phyloP scores from a whole-genome alignment of 2,797 vertebrate species.

The Pipistrellus kuhlii region DNA sequence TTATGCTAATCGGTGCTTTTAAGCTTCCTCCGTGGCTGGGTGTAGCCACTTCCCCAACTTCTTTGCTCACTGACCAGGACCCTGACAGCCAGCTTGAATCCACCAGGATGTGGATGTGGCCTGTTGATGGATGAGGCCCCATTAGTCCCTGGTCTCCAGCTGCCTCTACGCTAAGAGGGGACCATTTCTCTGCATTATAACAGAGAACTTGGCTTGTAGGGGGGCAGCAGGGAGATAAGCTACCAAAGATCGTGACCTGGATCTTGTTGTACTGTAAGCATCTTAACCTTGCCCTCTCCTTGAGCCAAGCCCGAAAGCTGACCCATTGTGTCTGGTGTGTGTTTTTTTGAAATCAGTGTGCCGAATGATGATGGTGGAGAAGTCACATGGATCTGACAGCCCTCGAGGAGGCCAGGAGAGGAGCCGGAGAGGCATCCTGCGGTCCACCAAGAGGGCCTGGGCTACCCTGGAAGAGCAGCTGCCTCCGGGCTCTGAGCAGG shows the following conservation, averaged over 20 bases:
- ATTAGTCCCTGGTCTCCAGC: not conserved
- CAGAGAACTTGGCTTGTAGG: not conserved
- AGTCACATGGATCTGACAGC: not conserved
- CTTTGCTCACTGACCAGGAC: not conserved
- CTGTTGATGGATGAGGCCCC: not conserved
- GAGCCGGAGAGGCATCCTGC: constrained; percentile 65
- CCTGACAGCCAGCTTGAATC: not conserved
- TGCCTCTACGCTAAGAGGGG: not conserved
- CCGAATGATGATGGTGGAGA: constrained; percentile 63
- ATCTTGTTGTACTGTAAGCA: not conserved
- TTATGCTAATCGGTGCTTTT: not conserved
- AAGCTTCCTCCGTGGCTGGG: not conserved
- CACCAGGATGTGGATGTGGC: not conserved
- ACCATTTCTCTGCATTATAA: not conserved
- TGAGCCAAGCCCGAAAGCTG: not conserved
- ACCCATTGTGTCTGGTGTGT: not conserved
- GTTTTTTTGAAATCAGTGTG: constrained; percentile 42
- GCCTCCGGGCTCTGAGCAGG: not conserved
- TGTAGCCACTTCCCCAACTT: not conserved
- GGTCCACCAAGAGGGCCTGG: constrained; percentile 64
- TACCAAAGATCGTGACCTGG: not conserved
- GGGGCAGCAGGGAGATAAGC: not conserved
- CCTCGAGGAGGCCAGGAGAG: constrained; percentile 14
- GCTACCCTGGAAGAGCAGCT: constrained; percentile 61
- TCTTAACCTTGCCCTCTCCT: not conserved